Evolutionary conservation across 1,140 invertebrate species (phyloP).

Genomic region (Heliconius eleuchia): DNA sequence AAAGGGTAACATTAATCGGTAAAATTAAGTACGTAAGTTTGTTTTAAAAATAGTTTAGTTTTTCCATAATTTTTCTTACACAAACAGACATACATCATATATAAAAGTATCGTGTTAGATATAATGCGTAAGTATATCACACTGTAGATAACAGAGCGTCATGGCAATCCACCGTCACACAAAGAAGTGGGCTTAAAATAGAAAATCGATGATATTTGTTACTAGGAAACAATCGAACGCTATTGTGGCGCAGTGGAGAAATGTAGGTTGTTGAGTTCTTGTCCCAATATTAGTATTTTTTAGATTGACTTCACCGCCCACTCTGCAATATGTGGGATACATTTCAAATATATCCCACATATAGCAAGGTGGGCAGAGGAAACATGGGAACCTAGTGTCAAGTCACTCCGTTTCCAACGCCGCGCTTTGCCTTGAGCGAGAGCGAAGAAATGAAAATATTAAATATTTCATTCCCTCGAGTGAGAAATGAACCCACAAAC

Average conservation of each 20-base stretch:
- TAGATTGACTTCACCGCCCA: too few species aligned
- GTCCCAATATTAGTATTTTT: too few species aligned
- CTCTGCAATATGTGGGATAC: too few species aligned
- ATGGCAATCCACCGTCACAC: constrained; percentile 21
- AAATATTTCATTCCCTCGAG: too few species aligned
- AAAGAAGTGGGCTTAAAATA: constrained; percentile 32
- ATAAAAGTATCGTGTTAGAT: neutral
- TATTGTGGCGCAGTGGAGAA: neutral
- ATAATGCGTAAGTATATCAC: neutral
- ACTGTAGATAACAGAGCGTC: constrained; percentile 5
- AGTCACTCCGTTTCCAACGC: neutral
- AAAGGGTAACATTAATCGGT: too few species aligned
- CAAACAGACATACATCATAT: neutral
- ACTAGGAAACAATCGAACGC: constrained; percentile 12
- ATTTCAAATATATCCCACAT: too few species aligned
- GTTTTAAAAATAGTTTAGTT: too few species aligned
- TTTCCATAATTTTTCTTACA: neutral
- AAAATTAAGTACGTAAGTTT: too few species aligned
- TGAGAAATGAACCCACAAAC: too few species aligned
- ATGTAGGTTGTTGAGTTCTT: neutral
- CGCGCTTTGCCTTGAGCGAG: neutral
- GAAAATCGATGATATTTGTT: constrained; percentile 34
- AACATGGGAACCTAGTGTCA: neutral
- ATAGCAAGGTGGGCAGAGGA: too few species aligned
- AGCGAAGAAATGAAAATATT: neutral